Conservation (phyloP, 1,140 invertebrate species). For the Magallana gigas region DNA sequence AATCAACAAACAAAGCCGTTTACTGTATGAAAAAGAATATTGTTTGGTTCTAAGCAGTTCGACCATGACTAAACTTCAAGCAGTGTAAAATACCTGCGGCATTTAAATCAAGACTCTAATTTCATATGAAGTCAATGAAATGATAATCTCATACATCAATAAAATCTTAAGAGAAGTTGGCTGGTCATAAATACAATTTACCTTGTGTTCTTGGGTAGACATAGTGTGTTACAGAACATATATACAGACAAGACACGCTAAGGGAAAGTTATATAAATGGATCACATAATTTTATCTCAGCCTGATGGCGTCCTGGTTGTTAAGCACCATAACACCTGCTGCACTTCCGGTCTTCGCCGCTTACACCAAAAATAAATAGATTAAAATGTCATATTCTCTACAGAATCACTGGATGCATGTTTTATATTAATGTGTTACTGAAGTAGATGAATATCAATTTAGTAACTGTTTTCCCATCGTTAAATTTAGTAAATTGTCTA, state of each 20-base stretch:
- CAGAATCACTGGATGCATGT: neutral
- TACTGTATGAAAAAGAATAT: neutral
- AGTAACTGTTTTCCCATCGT: no score
- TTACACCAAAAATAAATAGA: neutral
- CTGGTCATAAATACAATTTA: neutral
- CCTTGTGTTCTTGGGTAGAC: neutral
- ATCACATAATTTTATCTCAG: conserved; percentile 37
- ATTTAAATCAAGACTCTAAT: neutral
- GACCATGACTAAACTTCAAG: neutral
- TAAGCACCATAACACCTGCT: conserved; percentile 60
- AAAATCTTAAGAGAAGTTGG: neutral
- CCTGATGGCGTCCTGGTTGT: conserved; percentile 50
- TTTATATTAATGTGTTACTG: no score
- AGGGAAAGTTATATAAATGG: neutral
- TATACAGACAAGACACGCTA: neutral
- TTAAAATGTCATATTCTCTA: conserved; percentile 16
- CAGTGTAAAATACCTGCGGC: neutral
- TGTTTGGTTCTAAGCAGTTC: neutral
- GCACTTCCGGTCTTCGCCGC: conserved; percentile 52
- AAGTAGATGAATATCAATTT: no score
- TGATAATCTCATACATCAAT: neutral
- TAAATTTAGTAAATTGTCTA: no score
- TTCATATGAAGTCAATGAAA: neutral
- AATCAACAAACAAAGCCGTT: conserved; percentile 18
- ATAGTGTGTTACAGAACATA: neutral